These are phyloP conservation scores for Xiphophorus hellerii DNA, from an alignment of 2,113 vertebrate species.

Conservation along the genomic window DNA sequence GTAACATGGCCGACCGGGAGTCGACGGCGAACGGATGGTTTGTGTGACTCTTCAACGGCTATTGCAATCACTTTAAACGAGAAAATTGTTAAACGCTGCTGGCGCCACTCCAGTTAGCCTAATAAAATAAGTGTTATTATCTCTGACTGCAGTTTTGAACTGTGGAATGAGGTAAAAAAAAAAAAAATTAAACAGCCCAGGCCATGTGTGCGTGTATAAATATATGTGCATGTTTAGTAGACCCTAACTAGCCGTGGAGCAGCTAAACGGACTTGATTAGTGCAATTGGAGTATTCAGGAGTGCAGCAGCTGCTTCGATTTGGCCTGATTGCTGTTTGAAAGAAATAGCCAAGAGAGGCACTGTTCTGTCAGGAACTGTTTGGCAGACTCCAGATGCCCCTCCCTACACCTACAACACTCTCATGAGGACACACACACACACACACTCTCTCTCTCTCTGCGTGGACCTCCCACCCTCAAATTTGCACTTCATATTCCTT, in stretches of 20 bases:
- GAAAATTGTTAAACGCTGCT: conserved; percentile 61
- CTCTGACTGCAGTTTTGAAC: conserved; percentile 70
- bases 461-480: conserved; percentile 69
- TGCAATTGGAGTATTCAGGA: conserved; percentile 74
- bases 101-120: conserved; percentile 58
- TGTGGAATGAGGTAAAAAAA: conserved; percentile 34
- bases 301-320: conserved; percentile 81
- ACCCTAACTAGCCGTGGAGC: conserved; percentile 38
- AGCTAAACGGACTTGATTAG: conserved; percentile 82
- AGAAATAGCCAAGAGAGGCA: conserved; percentile 76
- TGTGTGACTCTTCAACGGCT: conserved; percentile 20
- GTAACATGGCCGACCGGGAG: conserved; percentile 34
- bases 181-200: neutral
- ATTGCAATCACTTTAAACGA: conserved; percentile 41
- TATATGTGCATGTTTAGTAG: conserved; percentile 9
- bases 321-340: conserved; percentile 78
- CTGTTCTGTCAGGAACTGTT: conserved; percentile 80
- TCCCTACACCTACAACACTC: conserved; percentile 28
- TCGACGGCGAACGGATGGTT: conserved; percentile 16
- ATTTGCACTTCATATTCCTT: conserved; percentile 58
- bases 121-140: conserved; percentile 79
- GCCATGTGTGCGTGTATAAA: neutral
- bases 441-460: neutral
- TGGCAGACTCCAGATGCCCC: conserved; percentile 72
- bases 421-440: conserved; percentile 23